Evolutionary conservation across 2,797 vertebrate species (phyloP).

Genomic region (Molossus molossus): DNA sequence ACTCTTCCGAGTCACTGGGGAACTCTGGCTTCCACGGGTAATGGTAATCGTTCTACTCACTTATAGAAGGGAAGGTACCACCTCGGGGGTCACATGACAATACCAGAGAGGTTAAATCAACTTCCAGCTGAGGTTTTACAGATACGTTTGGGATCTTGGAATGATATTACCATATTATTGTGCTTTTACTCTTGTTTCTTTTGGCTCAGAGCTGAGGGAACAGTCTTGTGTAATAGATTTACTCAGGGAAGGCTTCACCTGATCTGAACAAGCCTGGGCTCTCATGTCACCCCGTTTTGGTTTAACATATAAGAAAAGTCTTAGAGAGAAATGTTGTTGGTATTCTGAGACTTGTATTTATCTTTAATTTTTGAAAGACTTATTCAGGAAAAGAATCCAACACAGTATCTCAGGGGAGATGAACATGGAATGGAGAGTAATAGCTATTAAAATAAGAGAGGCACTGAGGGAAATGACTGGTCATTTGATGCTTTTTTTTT

Average conservation of each 20-base stretch:
- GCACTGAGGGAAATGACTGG: slow-evolving; percentile 74
- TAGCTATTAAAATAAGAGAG: slow-evolving; percentile 82
- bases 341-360: slow-evolving; percentile 81
- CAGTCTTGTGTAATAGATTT: slow-evolving; percentile 79
- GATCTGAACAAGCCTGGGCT: slow-evolving; percentile 62
- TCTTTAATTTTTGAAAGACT: slow-evolving; percentile 83
- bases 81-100: slow-evolving; percentile 82
- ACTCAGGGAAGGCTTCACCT: slow-evolving; percentile 79
- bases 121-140: slow-evolving; percentile 86
- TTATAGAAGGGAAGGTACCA: slow-evolving; percentile 83
- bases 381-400: slow-evolving; percentile 76
- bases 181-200: slow-evolving; percentile 83
- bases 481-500: slow-evolving; percentile 70
- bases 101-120: slow-evolving; percentile 84
- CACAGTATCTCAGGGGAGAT: slow-evolving; percentile 75
- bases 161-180: slow-evolving; percentile 86
- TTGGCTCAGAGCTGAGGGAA: slow-evolving; percentile 79
- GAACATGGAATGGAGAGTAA: slow-evolving; percentile 74
- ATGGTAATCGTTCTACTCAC: slow-evolving; percentile 78
- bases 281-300: slow-evolving; percentile 54
- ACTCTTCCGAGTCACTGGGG: slow-evolving; percentile 79
- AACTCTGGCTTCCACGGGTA: slow-evolving; percentile 78
- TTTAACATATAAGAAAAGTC: slow-evolving; percentile 73
- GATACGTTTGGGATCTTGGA: slow-evolving; percentile 84
- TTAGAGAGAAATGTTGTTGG: slow-evolving; percentile 78